Evolutionary conservation across 2,797 vertebrate species (phyloP), one percentile per base, ranked within the genome.

Genomic region (Xenopus petersii): DNA sequence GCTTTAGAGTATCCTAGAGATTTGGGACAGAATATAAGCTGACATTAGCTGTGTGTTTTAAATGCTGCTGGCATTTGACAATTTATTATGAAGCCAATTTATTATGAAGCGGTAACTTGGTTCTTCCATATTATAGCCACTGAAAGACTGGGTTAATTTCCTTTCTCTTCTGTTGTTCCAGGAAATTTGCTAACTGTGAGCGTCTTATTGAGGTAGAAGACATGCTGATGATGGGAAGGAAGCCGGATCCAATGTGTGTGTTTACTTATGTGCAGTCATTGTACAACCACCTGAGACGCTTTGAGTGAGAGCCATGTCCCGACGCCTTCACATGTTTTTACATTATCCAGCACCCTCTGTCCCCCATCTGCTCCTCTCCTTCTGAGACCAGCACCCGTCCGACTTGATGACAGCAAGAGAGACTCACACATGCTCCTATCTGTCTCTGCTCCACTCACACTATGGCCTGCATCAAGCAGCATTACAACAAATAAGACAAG

Each of bases 191-290:
- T 1, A 92, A 93, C 87, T 98, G 97, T 0, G 94, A 97, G 63
- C 95, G 97, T 71, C 89, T 98, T 84, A 98, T 98, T 10, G 97
- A 98, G 87, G 97, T 98, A 84, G 95, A 98, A 8, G 97, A 98
- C 83, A 98, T 98, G 97, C 80, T 98, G 87, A 79, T 89, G 69
- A 98, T 98, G 97, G 96, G 97, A 46, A 89, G 88, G 83, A 97
- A 93, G 83, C 97, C 97, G 0, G 97, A 98, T 85, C 96, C 97
- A 80, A 98, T 98, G 97, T 98, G 97, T 0, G 93, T 98, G 82
- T 98, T 98, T 81, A 98, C 97, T 4, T 98, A 98, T 0, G 96
- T 98, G 56, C 97, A 98, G 87, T 95, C 97, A 0, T 92, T 98
- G 6, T 98, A 98, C 90, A 97, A 92, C 87, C 95, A 98, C 84